Evolutionary conservation across 64 coral and sea anemone species (phyloP), one percentile per base, ranked within the genome.

Genomic region (Porites lutea): DNA sequence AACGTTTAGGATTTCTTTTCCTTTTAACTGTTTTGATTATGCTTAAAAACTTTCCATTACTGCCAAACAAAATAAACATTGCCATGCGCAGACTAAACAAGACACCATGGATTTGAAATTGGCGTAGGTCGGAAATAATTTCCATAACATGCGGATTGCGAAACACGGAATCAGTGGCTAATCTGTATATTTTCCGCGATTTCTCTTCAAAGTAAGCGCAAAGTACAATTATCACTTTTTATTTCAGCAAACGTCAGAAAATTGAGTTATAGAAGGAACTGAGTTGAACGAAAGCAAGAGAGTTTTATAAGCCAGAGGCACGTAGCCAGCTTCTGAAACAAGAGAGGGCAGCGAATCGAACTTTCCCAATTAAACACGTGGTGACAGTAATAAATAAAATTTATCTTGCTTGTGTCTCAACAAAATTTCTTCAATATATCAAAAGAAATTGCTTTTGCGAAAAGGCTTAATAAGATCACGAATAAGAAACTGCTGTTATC

Each of bases 71-170:
- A 65, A 66, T 50, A 83, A 83, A 83, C 80, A 65, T 8, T 83
- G 61, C 43, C 80, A 83, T 83, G 80, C 80, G 80, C 80, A 83
- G 80, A 83, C 80, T 50, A 66, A 83, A 83, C 61, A 83, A 47
- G 44, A 50, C 18, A 65, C 53, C 8, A 18, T 64, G 80, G 46
- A 63, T 83, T 48, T 61, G 14, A 14, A 22, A 59, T 2, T 14
- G 53, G 54, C 27, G 58, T 61, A 12, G 44, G 15, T 14, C 59
- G 80, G 80, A 83, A 83, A 65, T 64, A 58, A 83, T 83, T 83
- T 83, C 80, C 60, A 83, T 83, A 83, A 63, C 27, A 62, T 19
- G 18, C 5, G 61, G 80, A 83, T 83, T 83, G 80, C 80, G 80
- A 83, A 83, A 83, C 59, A 83, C 59, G 59, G 59, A 83, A 65